These are phyloP conservation scores for Pammene aurita DNA, from an alignment of 2,888 invertebrate genomes.

Conservation along the genomic window DNA sequence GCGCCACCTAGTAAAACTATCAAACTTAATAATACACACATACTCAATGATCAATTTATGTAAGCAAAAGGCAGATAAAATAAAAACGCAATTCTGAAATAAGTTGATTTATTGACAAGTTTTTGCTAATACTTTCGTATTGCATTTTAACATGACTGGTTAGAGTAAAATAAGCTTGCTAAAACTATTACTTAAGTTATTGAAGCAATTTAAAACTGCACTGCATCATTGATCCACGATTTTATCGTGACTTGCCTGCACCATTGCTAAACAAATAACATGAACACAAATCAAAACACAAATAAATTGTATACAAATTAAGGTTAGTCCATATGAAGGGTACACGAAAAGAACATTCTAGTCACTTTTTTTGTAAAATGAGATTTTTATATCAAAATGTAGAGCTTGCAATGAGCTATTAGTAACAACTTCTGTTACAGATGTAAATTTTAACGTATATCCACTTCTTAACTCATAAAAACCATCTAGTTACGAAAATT, in stretches of 20 bases:
- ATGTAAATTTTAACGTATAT: too few relatives aligned
- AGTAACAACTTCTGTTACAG: too few relatives aligned
- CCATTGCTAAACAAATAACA: constrained; percentile 40
- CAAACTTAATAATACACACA: too few relatives aligned
- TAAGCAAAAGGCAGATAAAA: not conserved
- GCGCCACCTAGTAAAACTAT: too few relatives aligned
- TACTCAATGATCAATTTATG: not conserved
- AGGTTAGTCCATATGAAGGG: constrained; percentile 34
- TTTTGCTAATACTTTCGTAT: constrained; percentile 23
- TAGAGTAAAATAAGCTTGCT: constrained; percentile 30
- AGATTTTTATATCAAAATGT: too few relatives aligned
- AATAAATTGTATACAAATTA: constrained; percentile 19
- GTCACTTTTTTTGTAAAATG: too few relatives aligned
- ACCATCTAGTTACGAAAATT: too few relatives aligned
- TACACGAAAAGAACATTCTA: too few relatives aligned
- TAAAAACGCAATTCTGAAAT: constrained; percentile 20
- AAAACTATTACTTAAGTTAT: constrained; percentile 8
- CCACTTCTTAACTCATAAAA: too few relatives aligned
- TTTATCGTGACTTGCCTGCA: constrained; percentile 40
- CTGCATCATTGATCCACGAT: constrained; percentile 34
- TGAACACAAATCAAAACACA: constrained; percentile 36
- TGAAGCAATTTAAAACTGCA: constrained; percentile 18
- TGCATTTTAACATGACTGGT: constrained; percentile 19
- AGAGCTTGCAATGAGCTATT: too few relatives aligned
- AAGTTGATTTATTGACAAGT: constrained; percentile 37